A percentile compares a stretch with the other conserved stretches of the same genome.
These are phyloP conservation scores for Siniperca obscura DNA, from an alignment of 2,797 vertebrate species.

Conservation along the genomic window DNA sequence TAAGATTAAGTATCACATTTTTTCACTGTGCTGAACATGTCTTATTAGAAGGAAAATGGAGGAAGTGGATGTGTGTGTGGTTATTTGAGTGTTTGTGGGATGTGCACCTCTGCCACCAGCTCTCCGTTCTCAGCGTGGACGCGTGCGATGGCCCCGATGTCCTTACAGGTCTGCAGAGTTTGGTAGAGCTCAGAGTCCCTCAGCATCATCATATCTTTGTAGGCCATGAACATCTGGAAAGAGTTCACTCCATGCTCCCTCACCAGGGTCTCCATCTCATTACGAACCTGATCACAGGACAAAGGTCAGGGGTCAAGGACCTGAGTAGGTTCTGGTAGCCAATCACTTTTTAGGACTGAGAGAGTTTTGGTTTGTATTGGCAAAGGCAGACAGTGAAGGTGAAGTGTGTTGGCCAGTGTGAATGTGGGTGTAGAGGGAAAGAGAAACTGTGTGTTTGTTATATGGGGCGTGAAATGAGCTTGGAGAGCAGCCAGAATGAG, in stretches of 20 bases:
- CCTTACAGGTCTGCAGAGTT: slow-evolving; percentile 80
- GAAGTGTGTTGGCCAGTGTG: not conserved
- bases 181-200: slow-evolving; percentile 81
- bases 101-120: slow-evolving; percentile 79
- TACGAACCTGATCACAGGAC: slow-evolving; percentile 85
- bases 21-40: not conserved
- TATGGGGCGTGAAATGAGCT: slow-evolving; percentile 72
- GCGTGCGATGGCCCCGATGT: slow-evolving; percentile 81
- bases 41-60: not conserved
- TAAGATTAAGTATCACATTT: not conserved
- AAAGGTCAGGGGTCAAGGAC: slow-evolving; percentile 26
- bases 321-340: not conserved
- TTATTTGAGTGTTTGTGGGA: not conserved
- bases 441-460: slow-evolving; percentile 40
- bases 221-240: slow-evolving; percentile 85
- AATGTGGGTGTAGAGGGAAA: slow-evolving; percentile 11
- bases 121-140: slow-evolving; percentile 83
- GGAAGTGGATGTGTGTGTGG: too few species aligned
- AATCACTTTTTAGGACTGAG: not conserved
- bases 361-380: not conserved
- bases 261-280: slow-evolving; percentile 95
- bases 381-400: not conserved
- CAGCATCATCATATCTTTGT: slow-evolving; percentile 83
- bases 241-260: slow-evolving; percentile 89
- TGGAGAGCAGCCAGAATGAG: slow-evolving; percentile 56